phyloP scores from a whole-genome alignment of 1,140 invertebrate species.

The Sycophila sp. region DNA sequence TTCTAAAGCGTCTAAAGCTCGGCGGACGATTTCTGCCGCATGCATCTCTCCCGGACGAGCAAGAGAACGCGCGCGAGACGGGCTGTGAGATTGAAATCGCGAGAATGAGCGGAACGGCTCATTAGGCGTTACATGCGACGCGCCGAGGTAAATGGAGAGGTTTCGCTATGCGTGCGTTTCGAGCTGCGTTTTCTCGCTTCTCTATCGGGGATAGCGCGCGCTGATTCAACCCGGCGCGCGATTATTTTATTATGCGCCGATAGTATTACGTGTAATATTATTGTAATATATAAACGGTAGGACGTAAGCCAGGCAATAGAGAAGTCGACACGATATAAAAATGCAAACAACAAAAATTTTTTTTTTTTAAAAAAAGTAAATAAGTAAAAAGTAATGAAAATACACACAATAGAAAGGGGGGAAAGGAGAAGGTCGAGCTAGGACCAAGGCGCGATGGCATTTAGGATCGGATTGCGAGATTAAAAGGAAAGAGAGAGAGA shows the following conservation, averaged over 20 bases:
- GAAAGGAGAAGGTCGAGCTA: conserved; percentile 33
- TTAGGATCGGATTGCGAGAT: too few relatives aligned
- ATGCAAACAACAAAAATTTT: too few relatives aligned
- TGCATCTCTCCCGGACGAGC: not conserved
- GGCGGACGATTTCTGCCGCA: not conserved
- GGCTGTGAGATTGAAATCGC: conserved; percentile 24
- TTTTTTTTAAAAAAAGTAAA: too few relatives aligned
- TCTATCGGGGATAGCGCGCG: conserved; percentile 48
- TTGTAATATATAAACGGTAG: conserved; percentile 64
- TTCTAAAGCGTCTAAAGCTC: too few relatives aligned
- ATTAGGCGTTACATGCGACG: too few relatives aligned
- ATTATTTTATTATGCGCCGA: conserved; percentile 66
- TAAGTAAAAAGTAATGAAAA: too few relatives aligned
- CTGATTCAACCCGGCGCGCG: conserved; percentile 43
- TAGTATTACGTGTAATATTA: conserved; percentile 68
- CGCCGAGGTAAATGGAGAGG: too few relatives aligned
- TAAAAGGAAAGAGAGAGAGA: conserved; percentile 33
- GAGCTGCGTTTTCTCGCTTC: conserved; percentile 46
- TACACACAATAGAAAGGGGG: not conserved
- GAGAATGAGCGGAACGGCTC: too few relatives aligned
- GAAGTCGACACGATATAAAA: too few relatives aligned
- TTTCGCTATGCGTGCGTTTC: not conserved
- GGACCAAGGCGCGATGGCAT: conserved; percentile 49
- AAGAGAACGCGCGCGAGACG: conserved; percentile 18
- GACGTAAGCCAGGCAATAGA: conserved; percentile 45